Evolutionary conservation across 2,888 invertebrate species (phyloP).

Genomic region (Stratiomys singularior): DNA sequence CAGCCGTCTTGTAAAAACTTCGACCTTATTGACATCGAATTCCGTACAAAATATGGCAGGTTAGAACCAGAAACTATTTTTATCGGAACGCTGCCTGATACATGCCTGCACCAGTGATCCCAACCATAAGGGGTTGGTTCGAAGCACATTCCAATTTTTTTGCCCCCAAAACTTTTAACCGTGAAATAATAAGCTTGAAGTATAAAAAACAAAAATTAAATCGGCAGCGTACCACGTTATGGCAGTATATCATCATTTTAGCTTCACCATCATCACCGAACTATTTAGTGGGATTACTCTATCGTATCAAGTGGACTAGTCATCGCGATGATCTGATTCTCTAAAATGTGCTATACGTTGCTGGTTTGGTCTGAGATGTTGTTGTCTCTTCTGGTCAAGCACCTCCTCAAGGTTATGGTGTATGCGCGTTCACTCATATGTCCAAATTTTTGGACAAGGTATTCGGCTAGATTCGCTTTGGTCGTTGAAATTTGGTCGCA

Average conservation of each 20-base stretch:
- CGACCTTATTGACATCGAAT: slow-evolving; percentile 37
- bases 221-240: not conserved
- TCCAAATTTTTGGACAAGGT: slow-evolving; percentile 6
- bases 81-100: no score
- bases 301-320: slow-evolving; percentile 38
- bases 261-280: not conserved
- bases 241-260: slow-evolving; percentile 3
- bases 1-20: slow-evolving; percentile 8
- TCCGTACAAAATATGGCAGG: not conserved
- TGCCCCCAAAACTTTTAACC: slow-evolving; percentile 28
- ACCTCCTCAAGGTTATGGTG: slow-evolving; percentile 34
- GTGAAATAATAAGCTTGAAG: slow-evolving; percentile 22
- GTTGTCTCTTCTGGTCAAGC: slow-evolving; percentile 10
- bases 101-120: no score
- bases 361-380: not conserved
- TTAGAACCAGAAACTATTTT: not conserved
- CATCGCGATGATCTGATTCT: slow-evolving; percentile 39
- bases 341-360: not conserved
- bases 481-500: slow-evolving; percentile 8
- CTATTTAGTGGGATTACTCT: slow-evolving; percentile 21
- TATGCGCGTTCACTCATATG: not conserved
- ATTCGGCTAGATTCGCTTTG: not conserved
- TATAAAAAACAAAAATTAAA: not conserved
- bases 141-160: not conserved
- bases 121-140: not conserved